Conservation (phyloP, 2,113 vertebrate genomes). For the Alethe diademata region DNA sequence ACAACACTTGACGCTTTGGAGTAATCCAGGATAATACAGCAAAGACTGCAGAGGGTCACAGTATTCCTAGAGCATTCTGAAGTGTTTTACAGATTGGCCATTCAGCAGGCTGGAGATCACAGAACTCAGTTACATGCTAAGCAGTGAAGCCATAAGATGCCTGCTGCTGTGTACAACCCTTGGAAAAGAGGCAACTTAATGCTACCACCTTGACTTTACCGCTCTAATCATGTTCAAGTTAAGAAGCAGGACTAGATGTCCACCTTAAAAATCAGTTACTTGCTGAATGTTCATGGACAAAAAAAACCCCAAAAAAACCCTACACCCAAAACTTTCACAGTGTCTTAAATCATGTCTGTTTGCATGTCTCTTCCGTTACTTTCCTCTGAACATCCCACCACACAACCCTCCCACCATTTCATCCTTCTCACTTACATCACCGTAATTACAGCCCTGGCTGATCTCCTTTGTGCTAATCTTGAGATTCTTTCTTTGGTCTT, state of each 20-base stretch:
- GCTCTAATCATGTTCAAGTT: background rate
- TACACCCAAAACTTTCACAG: slow-evolving; percentile 18
- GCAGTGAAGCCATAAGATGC: background rate
- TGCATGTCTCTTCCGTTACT: slow-evolving; percentile 54
- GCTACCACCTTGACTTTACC: background rate
- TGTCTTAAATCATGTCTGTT: slow-evolving; percentile 47
- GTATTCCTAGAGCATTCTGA: background rate
- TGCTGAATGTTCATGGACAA: background rate
- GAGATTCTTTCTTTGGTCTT: slow-evolving; percentile 68
- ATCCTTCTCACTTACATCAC: slow-evolving; percentile 65
- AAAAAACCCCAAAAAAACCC: background rate
- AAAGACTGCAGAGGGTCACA: background rate
- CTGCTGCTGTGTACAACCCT: background rate
- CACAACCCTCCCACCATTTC: slow-evolving; percentile 42
- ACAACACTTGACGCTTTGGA: background rate
- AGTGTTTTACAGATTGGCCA: background rate
- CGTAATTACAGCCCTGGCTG: slow-evolving; percentile 55
- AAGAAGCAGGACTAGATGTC: background rate
- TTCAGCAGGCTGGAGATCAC: background rate
- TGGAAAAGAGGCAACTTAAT: background rate
- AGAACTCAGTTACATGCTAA: background rate
- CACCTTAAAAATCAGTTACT: background rate
- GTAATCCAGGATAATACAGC: background rate
- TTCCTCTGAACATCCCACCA: slow-evolving; percentile 64
- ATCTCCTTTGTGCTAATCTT: slow-evolving; percentile 56